Base-by-base conservation (phyloP, 2,888 invertebrate species). In the Rhingia rostrata region DNA sequence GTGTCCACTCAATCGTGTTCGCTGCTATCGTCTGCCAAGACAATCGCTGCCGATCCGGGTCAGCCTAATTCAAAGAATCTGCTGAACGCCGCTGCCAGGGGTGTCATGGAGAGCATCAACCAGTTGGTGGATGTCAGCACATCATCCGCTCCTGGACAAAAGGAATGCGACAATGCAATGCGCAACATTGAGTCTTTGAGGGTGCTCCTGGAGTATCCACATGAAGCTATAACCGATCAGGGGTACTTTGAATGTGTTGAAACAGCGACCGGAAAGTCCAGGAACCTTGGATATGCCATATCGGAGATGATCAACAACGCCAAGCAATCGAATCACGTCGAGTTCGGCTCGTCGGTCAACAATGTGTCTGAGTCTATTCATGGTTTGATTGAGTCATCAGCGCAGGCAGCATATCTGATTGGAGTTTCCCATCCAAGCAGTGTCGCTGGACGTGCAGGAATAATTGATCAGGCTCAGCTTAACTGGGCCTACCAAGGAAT, bases 241-340 rank as follows among this genome's bases (percentile, higher is more conserved):
- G 95, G 96, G 0, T 99, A 99, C 93, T 98, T 96, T 91, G 98
- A 98, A 88, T 98, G 98, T 86, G 94, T 99, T 35, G 98, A 99
- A 90, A 93, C 94, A 14, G 97, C 98, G 4, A 97, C 98, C 86
- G 96, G 96, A 49, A 96, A 96, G 90, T 97, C 97, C 88, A 96
- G 97, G 90, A 94, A 94, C 32, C 92, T 97, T 63, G 96, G 97
- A 49, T 96, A 96, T 87, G 97, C 97, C 75, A 98, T 99, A 95
- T 97, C 97, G 0, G 97, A 98, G 41, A 98, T 99, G 92, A 98
- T 98, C 41, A 95, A 96, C 88, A 95, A 97, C 86, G 98, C 98
- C 37, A 97, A 98, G 90, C 94, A 95, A 82, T 95, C 96, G 0
- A 96, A 97, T 87, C 95, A 96, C 89, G 95, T 96, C 79, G 94